Evolutionary conservation across 2,113 vertebrate species (phyloP), one percentile per base, ranked within the genome.

Genomic region (Pterocles burchelli): DNA sequence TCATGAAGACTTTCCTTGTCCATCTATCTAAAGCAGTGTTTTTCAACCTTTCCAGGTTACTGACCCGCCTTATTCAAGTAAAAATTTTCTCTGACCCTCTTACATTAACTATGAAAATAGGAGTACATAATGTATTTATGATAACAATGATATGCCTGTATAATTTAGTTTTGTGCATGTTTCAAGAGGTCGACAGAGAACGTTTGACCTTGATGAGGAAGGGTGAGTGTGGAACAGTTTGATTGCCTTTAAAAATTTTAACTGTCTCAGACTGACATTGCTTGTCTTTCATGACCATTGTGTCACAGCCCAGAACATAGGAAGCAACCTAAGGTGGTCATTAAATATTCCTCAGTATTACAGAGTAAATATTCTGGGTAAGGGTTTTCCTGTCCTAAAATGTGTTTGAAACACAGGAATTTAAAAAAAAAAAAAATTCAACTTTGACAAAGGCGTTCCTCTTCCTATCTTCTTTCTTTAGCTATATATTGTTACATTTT

Each of bases 51-150:
- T 95, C 84, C 94, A 92, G 93, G 96, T 95, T 95, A 89, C 73
- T 97, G 96, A 96, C 96, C 96, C 14, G 0, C 89, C 83, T 95
- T 96, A 93, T 95, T 92, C 83, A 92, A 93, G 76, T 92, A 88
- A 96, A 96, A 96, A 92, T 93, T 96, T 96, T 92, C 95, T 90
- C 80, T 96, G 95, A 96, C 95, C 94, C 92, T 95, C 94, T 90
- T 97, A 95, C 91, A 97, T 97, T 95, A 94, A 97, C 95, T 95
- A 96, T 96, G 92, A 96, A 95, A 96, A 97, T 95, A 92, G 26
- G 86, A 38, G 33, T 97, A 93, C 92, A 92, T 97, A 97, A 97
- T 97, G 95, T 81, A 95, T 97, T 97, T 97, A 97, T 96, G 90
- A 92, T 90, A 95, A 95, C 96, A 95, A 75, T 89, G 92, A 95